Base-by-base conservation (phyloP, 1,140 invertebrate genomes). In the Myzus persicae region DNA sequence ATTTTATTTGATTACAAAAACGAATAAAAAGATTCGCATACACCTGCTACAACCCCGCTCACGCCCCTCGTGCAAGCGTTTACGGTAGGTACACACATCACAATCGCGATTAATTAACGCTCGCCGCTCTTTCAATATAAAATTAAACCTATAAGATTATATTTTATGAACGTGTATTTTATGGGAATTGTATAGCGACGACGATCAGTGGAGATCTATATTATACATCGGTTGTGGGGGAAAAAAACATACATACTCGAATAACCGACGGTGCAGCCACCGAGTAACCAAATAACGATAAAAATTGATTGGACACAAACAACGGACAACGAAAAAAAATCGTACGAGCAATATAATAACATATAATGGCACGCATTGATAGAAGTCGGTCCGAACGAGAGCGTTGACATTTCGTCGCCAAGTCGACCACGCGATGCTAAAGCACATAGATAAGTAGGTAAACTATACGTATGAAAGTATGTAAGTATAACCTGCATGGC, bases 1-100 rank as follows among this genome's bases (percentile, higher is more conserved):
- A 76, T 76, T 76, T 76, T n/a, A 76, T 76, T 76, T 76, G 4
- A 76, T 76, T 76, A 76, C 31, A 76, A 76, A n/a, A 76, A 76
- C 31, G 31, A 76, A 14, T 76, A 76, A 76, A 76, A 76, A 76
- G 59, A 76, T 36, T 76, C 59, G 31, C 6, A 76, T 76, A n/a
- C 31, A 76, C 59, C 31, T 76, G n/a, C 31, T 76, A 76, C 18
- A n/a, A n/a, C n/a, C 14, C 14, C 14, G 59, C n/a, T 5, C 59
- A n/a, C 0, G 18, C 31, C 31, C 14, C 59, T 76, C 59, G 14
- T 24, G n/a, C 14, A 76, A n/a, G 31, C n/a, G 59, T 76, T 76
- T 76, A 76, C 59, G 14, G 31, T 76, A 18, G 31, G 59, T 14
- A 76, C 31, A 76, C 14, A 36, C 59, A n/a, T n/a, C 59, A 67